Base-by-base conservation (phyloP, 2,888 invertebrate genomes). In the Bruchidius siliquastri region DNA sequence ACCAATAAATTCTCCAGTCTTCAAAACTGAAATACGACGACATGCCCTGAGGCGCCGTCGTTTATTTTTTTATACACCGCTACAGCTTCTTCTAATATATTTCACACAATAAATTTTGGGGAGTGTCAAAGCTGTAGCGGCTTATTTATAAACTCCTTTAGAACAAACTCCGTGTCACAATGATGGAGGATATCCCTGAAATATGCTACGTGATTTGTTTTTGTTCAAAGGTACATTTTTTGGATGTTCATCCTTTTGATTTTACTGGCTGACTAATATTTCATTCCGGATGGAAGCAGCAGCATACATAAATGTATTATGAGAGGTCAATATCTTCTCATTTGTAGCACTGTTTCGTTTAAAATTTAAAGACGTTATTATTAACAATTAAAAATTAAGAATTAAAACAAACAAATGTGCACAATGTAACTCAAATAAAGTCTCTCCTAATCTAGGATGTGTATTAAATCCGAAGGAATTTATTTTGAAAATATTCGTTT, bases 51-150 rank as follows among this genome's bases (percentile, higher is more conserved):
- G 49, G 49, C 49, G 49, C 49, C 49, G 6, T 13, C 1, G 49
- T 18, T 49, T 49, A 8, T 49, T 49, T 49, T 49, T 49, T 49
- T 13, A 13, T 49, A 1, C 13, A 49, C 49, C 49, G 49, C 49
- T 13, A 13, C 49, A 49, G 49, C 49, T 49, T 49, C 49, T 49
- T 13, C 49, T 49, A 49, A 85, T 84, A 86, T 87, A 86, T 85
- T 86, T 86, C 86, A 86, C 85, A 83, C 84, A 83, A 85, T 85
- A 85, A 86, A 85, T 86, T 83, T 81, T 82, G 49, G 84, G 82
- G 83, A 84, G 83, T 84, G 85, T 85, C 85, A 85, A 84, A 85
- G 78, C 77, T 78, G 79, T 76, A 76, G 70, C 74, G 71, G 76
- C 78, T 79, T 82, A 82, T 82, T 82, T 83, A 82, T 83, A 82